Conservation (phyloP, 2,797 vertebrate species). For the Enteromius paludinosus region DNA sequence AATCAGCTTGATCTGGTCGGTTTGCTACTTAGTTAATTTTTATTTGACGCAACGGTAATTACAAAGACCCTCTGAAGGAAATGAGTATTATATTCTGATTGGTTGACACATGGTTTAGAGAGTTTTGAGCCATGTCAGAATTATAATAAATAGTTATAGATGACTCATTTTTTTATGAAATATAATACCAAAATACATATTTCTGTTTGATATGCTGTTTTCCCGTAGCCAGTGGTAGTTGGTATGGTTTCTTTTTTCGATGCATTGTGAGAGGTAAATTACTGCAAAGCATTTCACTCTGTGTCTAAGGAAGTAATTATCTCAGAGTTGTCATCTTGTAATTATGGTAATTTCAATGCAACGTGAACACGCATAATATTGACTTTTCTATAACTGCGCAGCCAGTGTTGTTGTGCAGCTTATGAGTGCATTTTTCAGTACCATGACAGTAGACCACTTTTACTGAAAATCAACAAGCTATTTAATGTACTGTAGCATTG, state of each 20-base stretch:
- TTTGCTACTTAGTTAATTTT: conserved; percentile 32
- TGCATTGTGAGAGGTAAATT: not conserved
- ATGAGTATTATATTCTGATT: conserved; percentile 14
- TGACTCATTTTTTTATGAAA: not conserved
- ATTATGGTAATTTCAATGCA: not conserved
- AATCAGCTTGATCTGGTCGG: conserved; percentile 25
- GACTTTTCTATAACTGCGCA: not conserved
- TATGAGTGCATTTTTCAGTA: not conserved
- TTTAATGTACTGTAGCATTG: too few relatives aligned
- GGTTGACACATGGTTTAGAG: not conserved
- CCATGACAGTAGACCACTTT: not conserved
- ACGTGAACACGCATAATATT: conserved; percentile 11
- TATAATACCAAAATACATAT: not conserved
- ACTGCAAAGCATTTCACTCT: not conserved
- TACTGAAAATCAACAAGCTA: not conserved
- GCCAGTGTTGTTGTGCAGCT: not conserved
- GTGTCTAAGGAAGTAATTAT: conserved; percentile 1
- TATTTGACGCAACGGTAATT: conserved; percentile 10
- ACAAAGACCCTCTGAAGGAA: not conserved
- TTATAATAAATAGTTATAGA: not conserved
- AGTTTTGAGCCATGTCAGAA: not conserved
- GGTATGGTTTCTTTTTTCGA: not conserved
- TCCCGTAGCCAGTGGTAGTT: not conserved
- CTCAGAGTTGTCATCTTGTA: conserved; percentile 2
- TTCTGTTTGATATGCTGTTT: not conserved